Conservation (phyloP, 2,113 vertebrate species). For the Struthio camelus region DNA sequence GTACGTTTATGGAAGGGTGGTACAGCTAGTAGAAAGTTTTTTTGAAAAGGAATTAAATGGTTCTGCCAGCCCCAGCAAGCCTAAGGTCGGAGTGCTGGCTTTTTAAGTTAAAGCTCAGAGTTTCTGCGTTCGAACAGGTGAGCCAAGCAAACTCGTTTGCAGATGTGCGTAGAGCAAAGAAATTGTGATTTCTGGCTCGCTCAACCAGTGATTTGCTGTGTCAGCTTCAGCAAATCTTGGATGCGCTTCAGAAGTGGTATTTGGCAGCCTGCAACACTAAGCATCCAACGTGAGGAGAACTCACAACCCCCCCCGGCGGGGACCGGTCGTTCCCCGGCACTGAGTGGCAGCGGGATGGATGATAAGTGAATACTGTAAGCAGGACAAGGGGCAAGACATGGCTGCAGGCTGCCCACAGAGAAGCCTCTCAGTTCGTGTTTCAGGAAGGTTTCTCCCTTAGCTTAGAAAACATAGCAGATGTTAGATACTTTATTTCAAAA, state of each 20-base stretch:
- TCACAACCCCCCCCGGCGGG: not conserved
- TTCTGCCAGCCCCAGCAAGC: not conserved
- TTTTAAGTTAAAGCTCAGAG: constrained; percentile 13
- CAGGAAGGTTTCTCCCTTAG: not conserved
- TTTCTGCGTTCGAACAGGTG: not conserved
- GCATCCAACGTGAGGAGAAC: not conserved
- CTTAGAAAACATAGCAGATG: not conserved
- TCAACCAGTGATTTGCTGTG: constrained; percentile 20
- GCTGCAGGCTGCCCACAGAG: not conserved
- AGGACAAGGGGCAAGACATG: not conserved
- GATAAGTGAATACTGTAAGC: not conserved
- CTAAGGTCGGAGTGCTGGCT: not conserved
- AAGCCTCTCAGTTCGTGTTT: not conserved
- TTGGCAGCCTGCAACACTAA: not conserved
- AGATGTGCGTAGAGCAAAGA: not conserved
- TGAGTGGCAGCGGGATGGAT: not conserved
- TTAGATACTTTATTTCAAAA: not conserved
- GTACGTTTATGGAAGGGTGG: not conserved
- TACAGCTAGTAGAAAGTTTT: not conserved
- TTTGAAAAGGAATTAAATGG: not conserved
- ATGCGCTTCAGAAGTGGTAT: not conserved
- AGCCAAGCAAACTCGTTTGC: not conserved
- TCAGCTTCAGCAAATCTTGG: constrained; percentile 19
- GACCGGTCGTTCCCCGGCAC: not conserved
- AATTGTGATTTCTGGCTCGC: constrained; percentile 40